These are phyloP conservation scores for Oscheius sp. DNA, from an alignment of 1,140 invertebrate genomes.

Conservation along the genomic window DNA sequence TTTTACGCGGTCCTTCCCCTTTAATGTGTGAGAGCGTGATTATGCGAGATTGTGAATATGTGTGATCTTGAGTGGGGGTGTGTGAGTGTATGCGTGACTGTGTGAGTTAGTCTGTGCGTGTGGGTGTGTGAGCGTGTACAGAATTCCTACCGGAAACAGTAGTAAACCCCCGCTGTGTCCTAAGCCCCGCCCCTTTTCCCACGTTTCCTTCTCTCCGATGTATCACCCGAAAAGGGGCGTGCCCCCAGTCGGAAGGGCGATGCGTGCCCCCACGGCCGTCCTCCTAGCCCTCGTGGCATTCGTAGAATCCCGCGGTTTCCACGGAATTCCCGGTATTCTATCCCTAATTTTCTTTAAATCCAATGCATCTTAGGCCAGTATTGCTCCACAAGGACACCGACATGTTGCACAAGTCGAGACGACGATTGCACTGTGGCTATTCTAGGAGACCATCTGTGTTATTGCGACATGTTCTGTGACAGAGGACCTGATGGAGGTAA, in stretches of 20 bases:
- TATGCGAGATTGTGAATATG: no score
- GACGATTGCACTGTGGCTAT: slow-evolving; percentile 53
- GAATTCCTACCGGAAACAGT: no score
- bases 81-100: no score
- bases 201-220: not conserved
- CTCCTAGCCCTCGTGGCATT: not conserved
- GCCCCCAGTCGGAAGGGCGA: not conserved
- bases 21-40: no score
- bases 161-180: no score
- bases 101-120: no score
- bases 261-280: not conserved
- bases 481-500: slow-evolving; percentile 37
- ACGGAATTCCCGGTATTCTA: not conserved
- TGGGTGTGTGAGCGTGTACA: no score
- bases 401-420: slow-evolving; percentile 44
- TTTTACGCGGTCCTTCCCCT: no score
- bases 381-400: slow-evolving; percentile 37
- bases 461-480: slow-evolving; percentile 53
- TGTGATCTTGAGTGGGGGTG: no score
- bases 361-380: slow-evolving; percentile 42
- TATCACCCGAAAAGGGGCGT: not conserved
- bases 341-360: not conserved
- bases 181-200: no score
- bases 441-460: slow-evolving; percentile 49
- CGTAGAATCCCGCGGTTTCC: not conserved